Evolutionary conservation across 2,888 invertebrate species (phyloP).

Genomic region (Invenusta paracnida): DNA sequence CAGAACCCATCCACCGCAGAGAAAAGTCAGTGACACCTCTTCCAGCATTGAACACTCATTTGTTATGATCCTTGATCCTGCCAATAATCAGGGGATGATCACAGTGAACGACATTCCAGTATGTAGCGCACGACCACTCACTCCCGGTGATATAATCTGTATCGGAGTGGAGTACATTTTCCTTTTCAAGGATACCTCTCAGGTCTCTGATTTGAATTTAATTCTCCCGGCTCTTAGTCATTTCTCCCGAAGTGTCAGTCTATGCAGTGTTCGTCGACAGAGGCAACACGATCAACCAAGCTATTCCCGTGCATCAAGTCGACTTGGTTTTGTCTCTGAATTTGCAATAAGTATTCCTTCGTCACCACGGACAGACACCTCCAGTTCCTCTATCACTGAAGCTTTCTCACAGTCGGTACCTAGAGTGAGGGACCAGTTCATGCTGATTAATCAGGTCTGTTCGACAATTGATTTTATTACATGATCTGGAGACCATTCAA

Average conservation of each 20-base stretch:
- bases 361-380: neutral
- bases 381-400: neutral
- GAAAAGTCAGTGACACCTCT: no score
- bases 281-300: neutral
- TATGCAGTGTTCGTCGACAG: neutral
- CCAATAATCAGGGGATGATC: neutral
- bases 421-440: neutral
- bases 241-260: neutral
- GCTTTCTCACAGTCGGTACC: neutral
- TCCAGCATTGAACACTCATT: neutral
- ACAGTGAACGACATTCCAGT: neutral
- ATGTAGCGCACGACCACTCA: conserved; percentile 45
- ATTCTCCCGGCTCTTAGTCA: conserved; percentile 9
- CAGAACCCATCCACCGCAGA: neutral
- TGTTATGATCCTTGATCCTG: neutral
- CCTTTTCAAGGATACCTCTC: conserved; percentile 52
- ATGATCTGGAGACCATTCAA: neutral
- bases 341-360: neutral
- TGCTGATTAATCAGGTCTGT: neutral
- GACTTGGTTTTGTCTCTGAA: neutral
- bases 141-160: conserved; percentile 53
- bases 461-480: neutral
- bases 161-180: conserved; percentile 54
- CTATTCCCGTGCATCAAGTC: neutral
- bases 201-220: conserved; percentile 30